Evolutionary conservation across 2,797 vertebrate genomes (phyloP).

Genomic region (Sternarchorhynchus goeldii): DNA sequence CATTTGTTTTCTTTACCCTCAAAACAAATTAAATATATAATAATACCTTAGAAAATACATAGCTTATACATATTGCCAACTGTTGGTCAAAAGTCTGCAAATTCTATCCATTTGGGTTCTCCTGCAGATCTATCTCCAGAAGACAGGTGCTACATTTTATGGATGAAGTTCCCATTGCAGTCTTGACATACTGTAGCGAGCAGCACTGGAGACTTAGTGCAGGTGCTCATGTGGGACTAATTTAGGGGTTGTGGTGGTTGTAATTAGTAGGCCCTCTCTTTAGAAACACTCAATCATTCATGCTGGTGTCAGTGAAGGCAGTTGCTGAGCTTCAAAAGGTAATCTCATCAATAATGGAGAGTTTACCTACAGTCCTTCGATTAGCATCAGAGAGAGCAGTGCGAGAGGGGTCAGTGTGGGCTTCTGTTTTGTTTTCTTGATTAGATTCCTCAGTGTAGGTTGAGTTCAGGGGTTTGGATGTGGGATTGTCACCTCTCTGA

Average conservation of each 20-base stretch:
- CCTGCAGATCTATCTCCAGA: neutral
- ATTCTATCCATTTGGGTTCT: too few relatives aligned
- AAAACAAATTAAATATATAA: neutral
- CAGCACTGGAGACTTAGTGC: constrained; percentile 17
- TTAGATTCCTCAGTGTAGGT: neutral
- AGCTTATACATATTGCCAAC: too few relatives aligned
- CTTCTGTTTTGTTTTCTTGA: neutral
- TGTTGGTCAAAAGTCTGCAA: too few relatives aligned
- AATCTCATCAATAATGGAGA: constrained; percentile 42
- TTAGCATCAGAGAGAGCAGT: constrained; percentile 17
- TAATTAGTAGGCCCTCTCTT: constrained; percentile 46
- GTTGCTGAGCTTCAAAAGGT: constrained; percentile 23
- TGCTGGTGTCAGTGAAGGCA: constrained; percentile 23
- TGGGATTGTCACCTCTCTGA: neutral
- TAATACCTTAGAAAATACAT: too few relatives aligned
- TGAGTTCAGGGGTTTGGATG: neutral
- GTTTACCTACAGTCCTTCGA: neutral
- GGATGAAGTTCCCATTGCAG: neutral
- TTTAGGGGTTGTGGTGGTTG: neutral
- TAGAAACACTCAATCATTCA: constrained; percentile 41
- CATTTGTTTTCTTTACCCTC: neutral
- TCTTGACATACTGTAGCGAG: neutral
- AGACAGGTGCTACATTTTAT: neutral
- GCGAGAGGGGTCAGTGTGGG: neutral
- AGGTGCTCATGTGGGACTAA: constrained; percentile 35